Base-by-base conservation (phyloP, 2,113 vertebrate genomes). In the Phasianus colchicus region DNA sequence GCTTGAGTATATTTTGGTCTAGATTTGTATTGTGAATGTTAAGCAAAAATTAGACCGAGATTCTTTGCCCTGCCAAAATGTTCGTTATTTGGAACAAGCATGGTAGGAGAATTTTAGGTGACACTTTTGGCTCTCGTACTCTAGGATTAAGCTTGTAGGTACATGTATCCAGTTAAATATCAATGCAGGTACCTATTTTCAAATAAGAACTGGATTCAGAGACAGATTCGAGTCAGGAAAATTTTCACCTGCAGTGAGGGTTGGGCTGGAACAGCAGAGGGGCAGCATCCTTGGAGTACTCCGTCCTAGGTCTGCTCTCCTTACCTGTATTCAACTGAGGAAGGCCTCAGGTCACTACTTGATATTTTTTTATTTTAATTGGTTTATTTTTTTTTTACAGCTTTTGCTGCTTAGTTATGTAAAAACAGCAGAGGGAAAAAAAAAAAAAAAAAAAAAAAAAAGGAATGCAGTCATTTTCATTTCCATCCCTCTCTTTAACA, bases 61-160 rank as follows among this genome's bases (percentile, higher is more conserved):
- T 86, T 89, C 61, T 69, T 88, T 89, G 42, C n/a, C 24, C 18
- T 86, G 74, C 81, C 86, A 90, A 89, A 86, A 75, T n/a, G 25
- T 72, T 64, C 25, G 25, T 95, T 93, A 43, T 17, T 82, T 52
- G 50, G 57, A 58, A 78, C 65, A 84, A 63, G 34, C 73, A 64
- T 29, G 61, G 57, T 71, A 75, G 64, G 52, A 90, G 65, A 64
- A 86, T 75, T 74, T 58, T 42, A 90, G 50, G n/a, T 83, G 58
- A 80, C 16, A 63, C 19, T 71, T 93, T 76, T 75, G 63, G n/a
- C 60, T 90, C 43, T 36, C n/a, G 48, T 47, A 73, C 64, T 63
- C 32, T n/a, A 77, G 52, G 57, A 84, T 29, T 55, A 50, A 50
- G 29, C 42, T 60, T 38, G 24, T 65, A 67, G 25, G 40, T 34